Percentiles rank a stretch among this genome's conserved stretches.
These are phyloP conservation scores for Trematocara nigrifrons DNA, from an alignment of 2,113 vertebrate species.

Conservation along the genomic window DNA sequence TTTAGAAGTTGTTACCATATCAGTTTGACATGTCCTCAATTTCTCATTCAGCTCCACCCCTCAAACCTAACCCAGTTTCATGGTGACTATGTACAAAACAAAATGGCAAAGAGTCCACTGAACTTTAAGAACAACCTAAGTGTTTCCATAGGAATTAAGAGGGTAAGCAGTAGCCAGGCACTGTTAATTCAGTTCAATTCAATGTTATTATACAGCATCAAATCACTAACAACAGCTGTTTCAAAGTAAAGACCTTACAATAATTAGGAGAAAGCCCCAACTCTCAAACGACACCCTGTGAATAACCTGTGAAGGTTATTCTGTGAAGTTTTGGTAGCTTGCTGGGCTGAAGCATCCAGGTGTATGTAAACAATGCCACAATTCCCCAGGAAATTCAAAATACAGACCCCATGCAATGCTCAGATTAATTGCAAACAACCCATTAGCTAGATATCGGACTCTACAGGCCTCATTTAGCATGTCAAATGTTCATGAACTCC, in stretches of 20 bases:
- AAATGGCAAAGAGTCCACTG: background rate
- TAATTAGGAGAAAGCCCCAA: background rate
- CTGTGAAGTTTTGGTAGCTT: background rate
- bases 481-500: background rate
- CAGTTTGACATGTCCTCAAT: background rate
- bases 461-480: background rate
- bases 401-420: background rate
- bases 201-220: background rate
- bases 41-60: background rate
- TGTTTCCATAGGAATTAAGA: background rate
- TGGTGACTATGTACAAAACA: background rate
- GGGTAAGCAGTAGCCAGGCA: too few species aligned
- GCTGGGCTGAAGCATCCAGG: background rate
- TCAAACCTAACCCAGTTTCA: background rate
- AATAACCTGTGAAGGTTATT: background rate
- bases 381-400: background rate
- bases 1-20: background rate
- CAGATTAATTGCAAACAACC: background rate
- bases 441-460: background rate
- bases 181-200: background rate
- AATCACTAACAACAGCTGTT: background rate
- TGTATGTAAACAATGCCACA: background rate
- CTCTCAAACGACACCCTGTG: background rate
- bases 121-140: background rate
- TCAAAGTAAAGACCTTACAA: background rate